Evolutionary conservation across 2,113 vertebrate species (phyloP).

Genomic region (Chionodraco myersi): DNA sequence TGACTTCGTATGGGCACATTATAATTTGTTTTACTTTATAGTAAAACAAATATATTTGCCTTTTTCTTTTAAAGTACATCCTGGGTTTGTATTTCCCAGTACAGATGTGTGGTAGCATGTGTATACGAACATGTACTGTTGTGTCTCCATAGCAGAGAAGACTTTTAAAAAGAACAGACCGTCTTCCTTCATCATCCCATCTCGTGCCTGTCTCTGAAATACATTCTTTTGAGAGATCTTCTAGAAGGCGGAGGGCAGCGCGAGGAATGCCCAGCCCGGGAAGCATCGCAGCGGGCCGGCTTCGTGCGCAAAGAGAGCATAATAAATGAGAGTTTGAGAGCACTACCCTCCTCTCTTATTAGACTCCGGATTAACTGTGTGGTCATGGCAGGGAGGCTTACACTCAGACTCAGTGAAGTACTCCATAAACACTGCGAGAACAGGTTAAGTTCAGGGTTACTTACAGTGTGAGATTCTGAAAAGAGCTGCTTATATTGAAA

Average conservation of each 20-base stretch:
- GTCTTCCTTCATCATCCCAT: background rate
- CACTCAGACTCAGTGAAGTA: conserved; percentile 13
- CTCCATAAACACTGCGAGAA: conserved; percentile 28
- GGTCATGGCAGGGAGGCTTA: conserved; percentile 4
- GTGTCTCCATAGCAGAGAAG: background rate
- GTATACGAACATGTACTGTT: too few relatives aligned
- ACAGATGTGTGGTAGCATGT: too few relatives aligned
- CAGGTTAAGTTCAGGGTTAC: conserved; percentile 9
- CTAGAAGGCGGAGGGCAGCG: conserved; percentile 50
- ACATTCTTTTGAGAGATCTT: conserved; percentile 62
- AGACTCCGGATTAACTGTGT: conserved; percentile 55
- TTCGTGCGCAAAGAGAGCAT: conserved; percentile 56
- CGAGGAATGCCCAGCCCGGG: conserved; percentile 57
- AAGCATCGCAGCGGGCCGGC: conserved; percentile 36
- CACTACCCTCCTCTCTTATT: conserved; percentile 55
- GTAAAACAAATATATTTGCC: too few relatives aligned
- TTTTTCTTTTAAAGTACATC: background rate
- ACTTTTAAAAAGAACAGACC: background rate
- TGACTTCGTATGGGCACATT: too few relatives aligned
- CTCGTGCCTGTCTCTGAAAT: conserved; percentile 27
- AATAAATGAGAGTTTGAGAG: conserved; percentile 70
- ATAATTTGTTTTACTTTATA: too few relatives aligned
- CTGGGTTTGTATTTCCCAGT: background rate
- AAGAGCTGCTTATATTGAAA: too few relatives aligned
- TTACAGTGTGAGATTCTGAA: background rate